Evolutionary conservation across 2,888 invertebrate species (phyloP).

Genomic region (Eilema depressum): DNA sequence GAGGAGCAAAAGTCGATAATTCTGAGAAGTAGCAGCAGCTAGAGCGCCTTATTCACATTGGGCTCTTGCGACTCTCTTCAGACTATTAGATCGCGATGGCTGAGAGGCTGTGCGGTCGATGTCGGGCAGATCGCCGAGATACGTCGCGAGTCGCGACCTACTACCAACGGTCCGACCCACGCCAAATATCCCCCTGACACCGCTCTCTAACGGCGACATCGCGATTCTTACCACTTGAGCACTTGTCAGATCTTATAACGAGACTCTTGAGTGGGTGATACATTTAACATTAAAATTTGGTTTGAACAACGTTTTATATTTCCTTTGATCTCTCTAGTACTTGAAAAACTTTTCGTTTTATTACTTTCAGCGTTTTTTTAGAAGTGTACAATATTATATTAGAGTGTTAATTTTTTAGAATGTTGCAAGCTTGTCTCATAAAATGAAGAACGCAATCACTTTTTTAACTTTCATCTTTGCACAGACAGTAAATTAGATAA

Average conservation of each 20-base stretch:
- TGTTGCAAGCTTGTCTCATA: conserved; percentile 25
- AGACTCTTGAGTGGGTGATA: conserved; percentile 66
- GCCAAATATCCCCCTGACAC: conserved; percentile 57
- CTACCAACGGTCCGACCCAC: conserved; percentile 45
- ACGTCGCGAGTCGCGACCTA: conserved; percentile 70
- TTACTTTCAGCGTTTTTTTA: conserved; percentile 46
- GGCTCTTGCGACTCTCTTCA: conserved; percentile 58
- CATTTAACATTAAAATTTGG: conserved; percentile 66
- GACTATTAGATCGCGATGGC: conserved; percentile 68
- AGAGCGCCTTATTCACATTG: conserved; percentile 59
- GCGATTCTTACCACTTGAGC: conserved; percentile 70
- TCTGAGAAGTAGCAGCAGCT: conserved; percentile 45
- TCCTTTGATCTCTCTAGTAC: conserved; percentile 57
- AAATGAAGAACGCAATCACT: conserved; percentile 23
- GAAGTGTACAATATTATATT: conserved; percentile 33
- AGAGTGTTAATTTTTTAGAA: conserved; percentile 38
- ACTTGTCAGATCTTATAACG: conserved; percentile 72
- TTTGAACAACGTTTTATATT: conserved; percentile 56
- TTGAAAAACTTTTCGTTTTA: conserved; percentile 49
- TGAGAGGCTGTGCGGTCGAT: conserved; percentile 65
- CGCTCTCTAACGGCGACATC: conserved; percentile 58
- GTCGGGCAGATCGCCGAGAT: conserved; percentile 76
- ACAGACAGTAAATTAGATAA: conserved; percentile 26
- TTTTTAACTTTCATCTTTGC: background rate
- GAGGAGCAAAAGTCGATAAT: conserved; percentile 43